Evolutionary conservation across 2,113 vertebrate species (phyloP).

Genomic region (Gavia stellata): DNA sequence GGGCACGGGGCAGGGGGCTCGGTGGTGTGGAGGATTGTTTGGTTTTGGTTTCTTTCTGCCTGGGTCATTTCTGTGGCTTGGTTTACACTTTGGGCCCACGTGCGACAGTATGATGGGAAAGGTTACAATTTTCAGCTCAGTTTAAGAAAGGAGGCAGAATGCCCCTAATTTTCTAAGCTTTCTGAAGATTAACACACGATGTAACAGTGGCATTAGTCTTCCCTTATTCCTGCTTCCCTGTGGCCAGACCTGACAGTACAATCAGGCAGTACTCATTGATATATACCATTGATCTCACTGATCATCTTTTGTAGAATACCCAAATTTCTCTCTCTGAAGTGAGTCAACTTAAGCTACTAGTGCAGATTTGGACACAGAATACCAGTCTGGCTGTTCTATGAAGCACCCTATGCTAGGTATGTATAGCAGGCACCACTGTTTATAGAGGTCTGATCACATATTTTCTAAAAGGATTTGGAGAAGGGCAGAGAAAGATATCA

Average conservation of each 20-base stretch:
- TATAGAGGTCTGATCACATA: not conserved
- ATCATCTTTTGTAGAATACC: not conserved
- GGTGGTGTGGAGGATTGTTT: not conserved
- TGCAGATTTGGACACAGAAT: not conserved
- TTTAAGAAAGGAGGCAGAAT: not conserved
- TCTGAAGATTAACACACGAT: not conserved
- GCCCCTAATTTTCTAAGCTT: not conserved
- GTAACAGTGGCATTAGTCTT: not conserved
- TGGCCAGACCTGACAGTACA: not conserved
- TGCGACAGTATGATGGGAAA: not conserved
- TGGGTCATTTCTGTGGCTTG: not conserved
- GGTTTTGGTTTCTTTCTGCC: not conserved
- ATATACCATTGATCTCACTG: not conserved
- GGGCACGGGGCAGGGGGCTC: rapidly evolving
- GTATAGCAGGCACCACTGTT: not conserved
- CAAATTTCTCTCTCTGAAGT: not conserved
- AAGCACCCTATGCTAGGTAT: not conserved
- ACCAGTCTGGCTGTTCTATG: not conserved
- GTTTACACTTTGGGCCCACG: not conserved
- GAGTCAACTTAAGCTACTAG: not conserved
- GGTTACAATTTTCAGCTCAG: not conserved
- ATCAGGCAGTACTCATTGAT: not conserved
- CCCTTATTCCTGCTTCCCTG: not conserved
- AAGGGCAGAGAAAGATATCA: not conserved
- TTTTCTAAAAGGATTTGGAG: not conserved